Base-by-base conservation (phyloP, 2,888 invertebrate genomes). In the Neelides folsomi region DNA sequence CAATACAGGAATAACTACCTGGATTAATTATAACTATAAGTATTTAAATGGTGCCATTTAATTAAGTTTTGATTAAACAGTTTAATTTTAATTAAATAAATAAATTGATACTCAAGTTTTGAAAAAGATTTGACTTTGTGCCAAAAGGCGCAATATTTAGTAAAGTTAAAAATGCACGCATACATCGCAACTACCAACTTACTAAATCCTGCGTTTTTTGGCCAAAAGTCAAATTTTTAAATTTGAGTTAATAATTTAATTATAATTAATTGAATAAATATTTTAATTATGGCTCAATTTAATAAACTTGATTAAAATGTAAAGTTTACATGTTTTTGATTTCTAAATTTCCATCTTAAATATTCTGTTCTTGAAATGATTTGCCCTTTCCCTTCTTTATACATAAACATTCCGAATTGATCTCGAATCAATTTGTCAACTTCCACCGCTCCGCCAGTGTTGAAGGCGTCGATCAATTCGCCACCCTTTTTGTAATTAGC, bases 401-500 rank as follows among this genome's bases (percentile, higher is more conserved):
- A 90, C 84, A 88, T 87, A 66, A 92, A 80, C 8, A 86, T 79
- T 0, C 85, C 81, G 67, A 92, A 89, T 68, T 90, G 86, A 56
- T 88, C 86, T 8, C 82, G 76, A 49, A 93, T 85, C 48, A 89
- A 70, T 68, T 83, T 83, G 69, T 90, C 89, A 12, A 67, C 67
- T 56, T 67, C 66, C 12, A 76, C 70, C 70, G 86, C 82, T 0
- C 92, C 90, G 1, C 89, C 88, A 52, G 79, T 77, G 54, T 84
- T 82, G 67, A 88, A 89, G 0, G 89, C 86, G 63, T 90, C 88
- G 46, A 93, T 78, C 13, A 93, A 73, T 62, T 92, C 84, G 4
- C 93, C 93, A 41, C 90, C 68, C 72, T 88, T 84, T 69, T 88
- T 89, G 69, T 88, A 90, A 72, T 90, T 86, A 7, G 88, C 90